Conservation (phyloP, 2,888 invertebrate genomes). For the Bembecia ichneumoniformis region DNA sequence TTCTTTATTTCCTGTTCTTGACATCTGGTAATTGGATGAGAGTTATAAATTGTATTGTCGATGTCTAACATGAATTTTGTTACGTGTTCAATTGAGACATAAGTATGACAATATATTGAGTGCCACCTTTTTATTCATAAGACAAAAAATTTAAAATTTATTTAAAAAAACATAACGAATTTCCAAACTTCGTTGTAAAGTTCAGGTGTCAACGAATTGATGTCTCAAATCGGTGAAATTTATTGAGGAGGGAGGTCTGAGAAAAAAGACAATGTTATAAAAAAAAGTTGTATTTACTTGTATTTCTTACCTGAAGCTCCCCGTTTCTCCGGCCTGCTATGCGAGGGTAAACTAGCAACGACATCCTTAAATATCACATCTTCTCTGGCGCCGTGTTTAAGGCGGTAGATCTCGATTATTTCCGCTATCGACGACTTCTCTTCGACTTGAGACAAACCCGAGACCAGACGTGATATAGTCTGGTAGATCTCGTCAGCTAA, state of each 20-base stretch:
- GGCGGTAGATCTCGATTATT: constrained; percentile 44
- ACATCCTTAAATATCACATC: constrained; percentile 40
- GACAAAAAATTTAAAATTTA: no score
- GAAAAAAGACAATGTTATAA: neutral
- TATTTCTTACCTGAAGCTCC: constrained; percentile 40
- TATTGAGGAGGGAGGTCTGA: neutral
- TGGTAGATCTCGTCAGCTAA: constrained; percentile 32
- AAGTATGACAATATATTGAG: no score
- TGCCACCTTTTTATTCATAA: no score
- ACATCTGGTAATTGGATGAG: no score
- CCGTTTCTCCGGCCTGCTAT: constrained; percentile 28
- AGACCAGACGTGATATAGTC: constrained; percentile 25
- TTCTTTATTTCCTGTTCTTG: no score
- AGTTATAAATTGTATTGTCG: no score
- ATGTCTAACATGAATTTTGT: no score
- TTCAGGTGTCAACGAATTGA: no score
- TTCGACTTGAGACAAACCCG: constrained; percentile 40
- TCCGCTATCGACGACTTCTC: constrained; percentile 53
- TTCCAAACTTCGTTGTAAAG: no score
- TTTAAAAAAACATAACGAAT: no score
- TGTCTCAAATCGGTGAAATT: no score
- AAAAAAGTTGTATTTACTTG: neutral
- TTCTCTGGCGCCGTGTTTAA: constrained; percentile 30
- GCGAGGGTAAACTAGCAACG: constrained; percentile 30
- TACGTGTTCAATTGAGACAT: no score